A percentile compares a stretch with the other conserved stretches of the same genome.
These are phyloP conservation scores for Enoplosus armatus DNA, from an alignment of 2,797 vertebrate genomes.

Conservation along the genomic window DNA sequence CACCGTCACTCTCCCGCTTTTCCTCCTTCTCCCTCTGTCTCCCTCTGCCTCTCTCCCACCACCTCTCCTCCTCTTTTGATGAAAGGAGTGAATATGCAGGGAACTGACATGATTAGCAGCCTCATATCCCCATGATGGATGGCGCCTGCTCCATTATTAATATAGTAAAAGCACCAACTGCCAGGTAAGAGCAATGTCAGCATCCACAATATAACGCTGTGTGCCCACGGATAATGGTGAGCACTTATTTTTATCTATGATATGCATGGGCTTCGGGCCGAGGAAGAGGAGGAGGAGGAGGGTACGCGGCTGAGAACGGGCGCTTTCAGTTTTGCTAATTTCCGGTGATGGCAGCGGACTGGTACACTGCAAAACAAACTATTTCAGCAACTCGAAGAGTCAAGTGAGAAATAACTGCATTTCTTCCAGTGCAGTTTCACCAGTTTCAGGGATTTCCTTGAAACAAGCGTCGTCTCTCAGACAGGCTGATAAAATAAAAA, in stretches of 20 bases:
- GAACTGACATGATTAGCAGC: conserved; percentile 85
- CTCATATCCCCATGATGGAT: conserved; percentile 82
- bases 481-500: conserved; percentile 4
- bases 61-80: conserved; percentile 60
- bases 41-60: conserved; percentile 18
- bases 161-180: conserved; percentile 85
- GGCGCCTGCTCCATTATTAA: conserved; percentile 87
- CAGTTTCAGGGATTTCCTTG: not conserved
- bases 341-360: not conserved
- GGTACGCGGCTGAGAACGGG: not conserved
- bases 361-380: conserved; percentile 14
- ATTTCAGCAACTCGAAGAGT: not conserved
- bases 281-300: conserved; percentile 18
- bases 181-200: conserved; percentile 87
- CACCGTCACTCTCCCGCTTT: conserved; percentile 12
- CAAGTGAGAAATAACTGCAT: not conserved
- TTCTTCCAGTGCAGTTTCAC: not conserved
- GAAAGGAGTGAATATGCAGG: conserved; percentile 81
- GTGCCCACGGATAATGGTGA: conserved; percentile 78
- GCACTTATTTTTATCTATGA: conserved; percentile 81
- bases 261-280: conserved; percentile 64
- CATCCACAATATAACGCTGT: conserved; percentile 83
- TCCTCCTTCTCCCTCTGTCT: conserved; percentile 2
- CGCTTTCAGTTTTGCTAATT: conserved; percentile 43
- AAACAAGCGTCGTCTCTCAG: not conserved